These are phyloP conservation scores for Nymphalis c-album DNA, from an alignment of 2,888 invertebrate genomes.

Conservation along the genomic window DNA sequence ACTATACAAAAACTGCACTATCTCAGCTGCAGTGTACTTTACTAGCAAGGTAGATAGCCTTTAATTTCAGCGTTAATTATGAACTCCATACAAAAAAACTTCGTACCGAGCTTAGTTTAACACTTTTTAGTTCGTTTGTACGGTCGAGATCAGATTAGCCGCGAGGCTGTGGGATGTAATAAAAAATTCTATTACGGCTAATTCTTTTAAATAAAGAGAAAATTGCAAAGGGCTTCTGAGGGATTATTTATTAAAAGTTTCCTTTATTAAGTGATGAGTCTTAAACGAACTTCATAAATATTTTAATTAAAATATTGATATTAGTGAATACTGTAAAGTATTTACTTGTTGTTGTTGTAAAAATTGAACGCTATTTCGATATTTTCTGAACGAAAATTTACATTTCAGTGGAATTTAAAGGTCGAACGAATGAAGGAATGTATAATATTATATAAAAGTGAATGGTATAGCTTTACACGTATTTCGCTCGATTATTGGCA, in stretches of 20 bases:
- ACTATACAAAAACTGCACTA: not conserved
- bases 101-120: slow-evolving; percentile 1
- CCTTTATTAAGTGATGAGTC: no score
- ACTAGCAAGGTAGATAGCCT: not conserved
- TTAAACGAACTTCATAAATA: no score
- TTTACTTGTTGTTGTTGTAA: no score
- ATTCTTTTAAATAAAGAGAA: slow-evolving; percentile 29
- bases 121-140: slow-evolving; percentile 8
- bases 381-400: no score
- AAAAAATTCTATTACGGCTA: slow-evolving; percentile 35
- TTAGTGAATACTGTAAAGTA: no score
- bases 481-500: no score
- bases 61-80: slow-evolving; percentile 3
- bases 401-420: no score
- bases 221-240: slow-evolving; percentile 12
- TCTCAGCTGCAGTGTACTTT: not conserved
- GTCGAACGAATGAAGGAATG: no score
- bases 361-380: no score
- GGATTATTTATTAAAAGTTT: not conserved
- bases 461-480: no score
- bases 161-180: slow-evolving; percentile 25
- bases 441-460: no score
- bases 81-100: not conserved
- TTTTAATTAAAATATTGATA: no score
- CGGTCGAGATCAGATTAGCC: slow-evolving; percentile 24